Evolutionary conservation across 2,113 vertebrate genomes (phyloP).

Genomic region (Sterna hirundo): DNA sequence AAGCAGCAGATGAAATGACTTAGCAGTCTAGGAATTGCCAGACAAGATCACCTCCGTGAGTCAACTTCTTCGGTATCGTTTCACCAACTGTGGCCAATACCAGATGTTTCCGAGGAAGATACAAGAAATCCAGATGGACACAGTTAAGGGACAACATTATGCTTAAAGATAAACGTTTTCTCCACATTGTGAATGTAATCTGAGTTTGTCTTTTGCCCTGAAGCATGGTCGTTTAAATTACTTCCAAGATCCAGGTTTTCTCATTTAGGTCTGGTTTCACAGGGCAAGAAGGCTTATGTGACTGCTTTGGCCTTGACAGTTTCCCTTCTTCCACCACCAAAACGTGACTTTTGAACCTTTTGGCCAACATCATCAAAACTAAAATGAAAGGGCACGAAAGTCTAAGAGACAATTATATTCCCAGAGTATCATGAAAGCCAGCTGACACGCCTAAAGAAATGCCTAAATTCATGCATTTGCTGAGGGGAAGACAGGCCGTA

Average conservation of each 20-base stretch:
- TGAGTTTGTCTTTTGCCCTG: background rate
- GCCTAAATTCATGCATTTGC: background rate
- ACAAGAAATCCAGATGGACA: constrained; percentile 27
- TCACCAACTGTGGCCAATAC: background rate
- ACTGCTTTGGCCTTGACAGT: background rate
- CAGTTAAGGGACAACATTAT: background rate
- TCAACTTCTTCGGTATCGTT: background rate
- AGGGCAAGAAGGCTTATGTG: background rate
- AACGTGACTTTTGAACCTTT: background rate
- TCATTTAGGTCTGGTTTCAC: background rate
- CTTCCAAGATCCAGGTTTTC: constrained; percentile 25
- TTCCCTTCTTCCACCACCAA: background rate
- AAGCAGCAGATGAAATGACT: background rate
- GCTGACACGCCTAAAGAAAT: background rate
- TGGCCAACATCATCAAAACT: background rate
- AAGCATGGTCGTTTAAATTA: background rate
- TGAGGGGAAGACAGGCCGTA: background rate
- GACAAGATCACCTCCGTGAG: background rate
- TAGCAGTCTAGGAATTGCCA: background rate
- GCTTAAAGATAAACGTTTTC: background rate
- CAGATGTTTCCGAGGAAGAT: background rate
- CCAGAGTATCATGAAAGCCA: background rate
- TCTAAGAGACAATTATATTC: background rate
- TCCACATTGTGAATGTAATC: background rate
- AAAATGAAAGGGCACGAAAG: background rate